phyloP scores from a whole-genome alignment of 2,113 vertebrate genomes.

The Microtus oregoni region DNA sequence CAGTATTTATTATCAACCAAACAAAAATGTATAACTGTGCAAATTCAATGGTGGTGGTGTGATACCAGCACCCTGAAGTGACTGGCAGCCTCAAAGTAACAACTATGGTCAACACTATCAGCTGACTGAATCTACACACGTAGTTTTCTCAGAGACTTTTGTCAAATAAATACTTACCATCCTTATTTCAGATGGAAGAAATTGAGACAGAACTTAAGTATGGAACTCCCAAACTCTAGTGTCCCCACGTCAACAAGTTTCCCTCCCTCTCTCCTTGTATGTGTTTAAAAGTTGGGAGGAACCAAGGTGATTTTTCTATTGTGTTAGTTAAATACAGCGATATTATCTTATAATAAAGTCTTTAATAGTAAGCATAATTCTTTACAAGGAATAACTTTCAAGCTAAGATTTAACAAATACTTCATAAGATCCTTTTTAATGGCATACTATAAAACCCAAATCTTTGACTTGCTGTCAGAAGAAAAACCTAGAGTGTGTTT shows the following conservation, averaged over 20 bases:
- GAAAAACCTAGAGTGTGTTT: neutral
- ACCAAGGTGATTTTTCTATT: conserved; percentile 33
- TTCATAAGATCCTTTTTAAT: conserved; percentile 43
- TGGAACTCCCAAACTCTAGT: conserved; percentile 11
- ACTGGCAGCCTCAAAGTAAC: neutral
- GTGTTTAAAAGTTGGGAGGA: conserved; percentile 22
- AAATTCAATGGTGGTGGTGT: neutral
- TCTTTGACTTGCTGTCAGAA: conserved; percentile 32
- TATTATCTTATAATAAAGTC: neutral
- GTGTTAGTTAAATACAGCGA: conserved; percentile 38
- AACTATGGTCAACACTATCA: neutral
- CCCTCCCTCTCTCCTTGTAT: neutral
- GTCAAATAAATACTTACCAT: conserved; percentile 25
- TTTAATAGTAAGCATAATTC: conserved; percentile 54
- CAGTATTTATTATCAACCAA: neutral
- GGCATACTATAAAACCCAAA: conserved; percentile 43
- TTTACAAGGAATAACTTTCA: conserved; percentile 38
- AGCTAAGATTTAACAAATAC: conserved; percentile 43
- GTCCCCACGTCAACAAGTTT: conserved; percentile 20
- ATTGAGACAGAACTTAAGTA: neutral
- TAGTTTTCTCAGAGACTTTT: neutral
- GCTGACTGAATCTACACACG: neutral
- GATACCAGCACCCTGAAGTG: neutral
- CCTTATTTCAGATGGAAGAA: conserved; percentile 8
- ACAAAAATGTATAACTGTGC: neutral